Evolutionary conservation across 2,888 invertebrate genomes (phyloP), one percentile per base, ranked within the genome.

Genomic region (Dolichopus griseipennis): DNA sequence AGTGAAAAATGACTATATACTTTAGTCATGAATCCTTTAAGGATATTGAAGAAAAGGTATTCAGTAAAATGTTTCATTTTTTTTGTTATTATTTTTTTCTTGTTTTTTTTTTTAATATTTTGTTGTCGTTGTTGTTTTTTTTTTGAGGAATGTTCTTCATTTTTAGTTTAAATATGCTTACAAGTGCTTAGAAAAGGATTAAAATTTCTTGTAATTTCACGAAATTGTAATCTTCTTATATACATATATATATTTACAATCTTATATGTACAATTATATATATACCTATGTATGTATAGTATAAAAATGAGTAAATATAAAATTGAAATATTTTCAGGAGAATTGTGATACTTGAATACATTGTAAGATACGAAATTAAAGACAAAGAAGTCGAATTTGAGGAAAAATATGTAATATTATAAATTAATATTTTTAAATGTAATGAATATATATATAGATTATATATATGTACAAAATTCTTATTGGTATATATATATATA

Each of bases 101-200:
- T 15, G 15, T 41, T 52, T 37, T 12, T 37, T 18, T 52, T 52
- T 52, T 52, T 52, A n/a, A 10, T 9, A 43, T 43, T 43, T 18
- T 52, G 52, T 18, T 52, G 9, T 52, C 18, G 4, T 52, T 52
- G 9, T 52, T 18, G 15, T 41, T 12, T 2, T 15, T 3, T 52
- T 52, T 52, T 18, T 52, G 52, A 52, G 18, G n/a, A 52, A 52
- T 52, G 52, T 52, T 52, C 52, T 52, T 52, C 52, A 52, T 52
- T 52, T 52, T 52, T 52, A 52, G 52, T 52, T 52, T 52, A 52
- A 52, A 52, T 52, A 52, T 52, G 18, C 52, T 52, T 52, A 52
- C 52, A 52, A 52, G 52, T 52, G 52, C 52, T 52, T 52, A 52
- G 18, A 52, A 52, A 52, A 52, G 52, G 52, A 52, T 52, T 52